A percentile compares a stretch with the other conserved stretches of the same genome.
These are phyloP conservation scores for Ectemnius lituratus DNA, from an alignment of 2,888 invertebrate genomes.

Conservation along the genomic window DNA sequence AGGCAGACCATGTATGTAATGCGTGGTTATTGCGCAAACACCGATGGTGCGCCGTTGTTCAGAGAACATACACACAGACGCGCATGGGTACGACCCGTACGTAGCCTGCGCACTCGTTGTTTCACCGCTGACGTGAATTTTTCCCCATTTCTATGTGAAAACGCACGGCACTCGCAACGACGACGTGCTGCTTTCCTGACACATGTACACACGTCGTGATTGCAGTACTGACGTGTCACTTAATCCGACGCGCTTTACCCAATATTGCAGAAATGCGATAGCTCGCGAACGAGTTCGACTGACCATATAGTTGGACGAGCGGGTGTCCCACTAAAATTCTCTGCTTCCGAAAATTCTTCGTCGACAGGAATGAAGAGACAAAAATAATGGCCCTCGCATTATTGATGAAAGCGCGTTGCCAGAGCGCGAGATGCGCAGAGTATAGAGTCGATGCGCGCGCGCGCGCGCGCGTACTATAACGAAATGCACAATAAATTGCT, in stretches of 20 bases:
- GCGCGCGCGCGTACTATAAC: no score
- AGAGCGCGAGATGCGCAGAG: no score
- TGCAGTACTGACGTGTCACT: conserved; percentile 35
- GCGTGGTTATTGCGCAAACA: conserved; percentile 16
- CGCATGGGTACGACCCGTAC: no score
- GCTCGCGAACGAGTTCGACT: conserved; percentile 29
- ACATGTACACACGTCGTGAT: conserved; percentile 18
- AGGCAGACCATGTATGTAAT: conserved; percentile 16
- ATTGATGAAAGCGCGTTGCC: no score
- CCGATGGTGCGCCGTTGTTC: conserved; percentile 10
- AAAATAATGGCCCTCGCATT: no score
- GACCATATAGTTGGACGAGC: conserved; percentile 6
- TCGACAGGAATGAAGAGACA: no score
- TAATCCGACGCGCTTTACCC: conserved; percentile 32
- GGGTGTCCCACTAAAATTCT: no score
- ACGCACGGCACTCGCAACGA: neutral
- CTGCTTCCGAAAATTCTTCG: no score
- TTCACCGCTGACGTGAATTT: conserved; percentile 6
- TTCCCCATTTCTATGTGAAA: conserved; percentile 10
- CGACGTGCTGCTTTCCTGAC: neutral
- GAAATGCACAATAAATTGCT: no score
- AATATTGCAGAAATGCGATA: conserved; percentile 39
- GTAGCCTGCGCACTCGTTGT: neutral
- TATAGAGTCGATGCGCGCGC: no score
- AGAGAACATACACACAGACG: no score